Base-by-base conservation (phyloP, 1,140 invertebrate genomes). In the Antheraea pernyi region DNA sequence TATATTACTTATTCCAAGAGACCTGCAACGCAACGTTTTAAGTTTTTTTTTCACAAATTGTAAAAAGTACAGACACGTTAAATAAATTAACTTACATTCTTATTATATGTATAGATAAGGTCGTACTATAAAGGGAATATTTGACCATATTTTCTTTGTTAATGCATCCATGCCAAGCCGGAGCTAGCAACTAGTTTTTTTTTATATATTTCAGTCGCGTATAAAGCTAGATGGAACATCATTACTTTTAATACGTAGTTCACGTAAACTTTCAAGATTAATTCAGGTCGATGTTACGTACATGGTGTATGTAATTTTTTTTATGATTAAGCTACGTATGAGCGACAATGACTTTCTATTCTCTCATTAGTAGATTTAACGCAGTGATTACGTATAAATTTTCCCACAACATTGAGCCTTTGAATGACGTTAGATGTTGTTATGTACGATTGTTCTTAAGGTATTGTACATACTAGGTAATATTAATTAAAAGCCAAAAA, bases 331-430 rank as follows among this genome's bases (percentile, higher is more conserved):
- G 19, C 22, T 37, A 64, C 37, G 18, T 64, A 10, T 9, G 39
- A n/a, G 39, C 70, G 46, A 65, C 65, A 64, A 62, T 64, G 46
- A 64, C 70, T 71, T 67, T 71, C 65, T 68, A 65, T 64, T 71
- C 65, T 71, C 65, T 39, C 62, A 66, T 19, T 70, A 60, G 42
- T 19, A 48, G 64, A 65, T 65, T 53, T 65, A 65, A 48, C 64
- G 16, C 39, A 22, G 60, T 61, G 64, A 65, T 65, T 65, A 65
- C 37, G 39, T 22, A 46, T 48, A 0, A 46, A 46, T 48, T 65
- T 65, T 65, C 64, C 22, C 64, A 65, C 64, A 65, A 65, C 64
- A 65, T 65, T 65, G 64, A 48, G 37, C 64, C 46, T 19, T 65
- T 65, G 64, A 46, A 48, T 48, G 42, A 19, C 53, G 64, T 65